Conservation (phyloP, 2,888 invertebrate genomes). For the Carabus problematicus region DNA sequence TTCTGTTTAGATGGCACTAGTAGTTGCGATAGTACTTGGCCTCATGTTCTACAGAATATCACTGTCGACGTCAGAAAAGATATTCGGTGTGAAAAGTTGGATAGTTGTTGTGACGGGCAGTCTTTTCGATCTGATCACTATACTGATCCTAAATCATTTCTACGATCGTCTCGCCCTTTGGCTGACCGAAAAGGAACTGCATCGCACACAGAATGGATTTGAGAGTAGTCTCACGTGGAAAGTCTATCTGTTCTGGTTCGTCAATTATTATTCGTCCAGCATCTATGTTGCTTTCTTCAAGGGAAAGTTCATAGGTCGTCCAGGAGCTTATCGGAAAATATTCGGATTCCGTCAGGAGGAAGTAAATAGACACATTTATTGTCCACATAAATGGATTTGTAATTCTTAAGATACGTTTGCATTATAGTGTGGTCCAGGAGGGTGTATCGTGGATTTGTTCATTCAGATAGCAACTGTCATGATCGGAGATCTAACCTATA, state of each 20-base stretch:
- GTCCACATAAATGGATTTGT: neutral
- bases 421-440: conserved; percentile 73
- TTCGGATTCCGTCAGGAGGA: conserved; percentile 70
- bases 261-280: conserved; percentile 82
- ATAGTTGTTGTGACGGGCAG: conserved; percentile 75
- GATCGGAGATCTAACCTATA: conserved; percentile 79
- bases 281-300: conserved; percentile 78
- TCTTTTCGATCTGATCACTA: conserved; percentile 71
- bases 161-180: conserved; percentile 67
- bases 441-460: conserved; percentile 78
- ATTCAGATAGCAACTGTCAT: conserved; percentile 80
- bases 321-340: conserved; percentile 71
- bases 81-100: conserved; percentile 63
- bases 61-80: conserved; percentile 62
- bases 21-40: conserved; percentile 73
- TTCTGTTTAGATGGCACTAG: conserved; percentile 64
- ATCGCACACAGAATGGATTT: conserved; percentile 78
- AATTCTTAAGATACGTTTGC: neutral
- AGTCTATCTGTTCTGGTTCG: conserved; percentile 80
- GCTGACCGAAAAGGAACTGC: conserved; percentile 71
- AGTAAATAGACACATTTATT: conserved; percentile 52
- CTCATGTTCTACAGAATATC: conserved; percentile 75
- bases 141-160: conserved; percentile 71
- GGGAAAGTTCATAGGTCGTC: conserved; percentile 74
- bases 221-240: conserved; percentile 81